Evolutionary conservation across 2,888 invertebrate genomes (phyloP), one percentile per base, ranked within the genome.

Genomic region (Polydrusus pterygomalis): DNA sequence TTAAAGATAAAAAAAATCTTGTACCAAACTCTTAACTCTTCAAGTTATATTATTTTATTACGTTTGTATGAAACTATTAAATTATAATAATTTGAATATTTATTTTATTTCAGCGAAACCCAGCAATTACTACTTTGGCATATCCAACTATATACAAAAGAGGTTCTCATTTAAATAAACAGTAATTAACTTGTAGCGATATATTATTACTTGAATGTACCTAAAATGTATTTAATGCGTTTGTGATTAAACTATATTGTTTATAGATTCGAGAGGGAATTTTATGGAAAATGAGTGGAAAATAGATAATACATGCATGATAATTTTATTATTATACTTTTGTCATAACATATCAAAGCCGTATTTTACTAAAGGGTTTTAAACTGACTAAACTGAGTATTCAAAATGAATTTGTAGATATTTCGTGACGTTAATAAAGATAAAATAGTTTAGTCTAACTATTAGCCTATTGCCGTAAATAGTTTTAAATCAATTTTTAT

Each of bases 121-220:
- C 40, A 64, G 15, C 62, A 70, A 72, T 69, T 80, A 79, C 56
- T 72, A 75, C 68, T 79, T 69, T 74, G 75, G 77, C 60, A 74
- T 81, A 65, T 80, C 80, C 25, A 81, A 80, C 76, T 81, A 80
- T 71, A 70, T 73, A 72, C 73, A 74, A 70, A 73, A 65, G 75
- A 77, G 45, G 74, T 17, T 51, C 54, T 60, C 43, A 65, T 63
- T 75, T 62, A 11, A 62, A 30, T 47, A 72, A 62, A 45, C 30
- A 45, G 40, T 45, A 72, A 62, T 65, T 62, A 65, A 47, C 38
- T n/a, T 64, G n/a, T 43, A 47, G 60, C 49, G 62, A 73, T 25
- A 73, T 25, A 25, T 58, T 60, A 68, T 49, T 58, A 68, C 68
- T 20, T 38, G 68, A 45, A 56, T 60, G 73, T 69, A 77, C 73